Base-by-base conservation (phyloP, 2,888 invertebrate genomes). In the Dysmachus trigonus region DNA sequence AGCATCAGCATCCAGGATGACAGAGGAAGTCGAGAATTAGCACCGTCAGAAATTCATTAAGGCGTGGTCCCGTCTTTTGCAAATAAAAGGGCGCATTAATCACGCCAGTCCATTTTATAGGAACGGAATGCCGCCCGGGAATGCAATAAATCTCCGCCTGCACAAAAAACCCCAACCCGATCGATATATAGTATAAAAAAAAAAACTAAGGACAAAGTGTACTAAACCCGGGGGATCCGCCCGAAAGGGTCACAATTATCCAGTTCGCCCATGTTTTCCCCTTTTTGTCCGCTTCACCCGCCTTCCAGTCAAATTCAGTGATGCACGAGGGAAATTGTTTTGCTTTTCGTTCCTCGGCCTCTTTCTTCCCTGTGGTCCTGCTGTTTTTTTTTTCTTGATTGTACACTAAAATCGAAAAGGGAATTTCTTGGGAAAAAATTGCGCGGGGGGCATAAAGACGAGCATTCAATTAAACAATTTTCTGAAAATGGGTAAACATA, bases 391-490 rank as follows among this genome's bases (percentile, higher is more conserved):
- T 33, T 31, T 3, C 73, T n/a, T n/a, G n/a, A 77, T 79, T 79
- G 51, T 79, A 51, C 27, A 79, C 41, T 41, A 27, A 47, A 47
- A 51, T 51, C 22, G 27, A 27, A 41, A 51, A 30, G 31, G 27
- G 79, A 47, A 51, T 51, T 51, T 33, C 51, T 51, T 51, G n/a
- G 22, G 30, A 15, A 51, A 51, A 47, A 30, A 62, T 15, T 27
- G 41, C 27, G 62, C 62, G 62, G 22, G 47, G 22, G 27, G 22
- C 30, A 79, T 33, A 79, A 51, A 51, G 41, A 18, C 79, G 79
- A 41, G 51, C 79, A 79, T 79, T 79, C 79, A 79, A 79, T 79
- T 79, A 79, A 79, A 79, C 51, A 79, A 79, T 79, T 79, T 41
- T n/a, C 51, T 79, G 79, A 33, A 47, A 79, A 51, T 51, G 79